A percentile compares a stretch with the other conserved stretches of the same genome.
These are phyloP conservation scores for Bombus breviceps DNA, from an alignment of 1,140 invertebrate genomes.

Conservation along the genomic window DNA sequence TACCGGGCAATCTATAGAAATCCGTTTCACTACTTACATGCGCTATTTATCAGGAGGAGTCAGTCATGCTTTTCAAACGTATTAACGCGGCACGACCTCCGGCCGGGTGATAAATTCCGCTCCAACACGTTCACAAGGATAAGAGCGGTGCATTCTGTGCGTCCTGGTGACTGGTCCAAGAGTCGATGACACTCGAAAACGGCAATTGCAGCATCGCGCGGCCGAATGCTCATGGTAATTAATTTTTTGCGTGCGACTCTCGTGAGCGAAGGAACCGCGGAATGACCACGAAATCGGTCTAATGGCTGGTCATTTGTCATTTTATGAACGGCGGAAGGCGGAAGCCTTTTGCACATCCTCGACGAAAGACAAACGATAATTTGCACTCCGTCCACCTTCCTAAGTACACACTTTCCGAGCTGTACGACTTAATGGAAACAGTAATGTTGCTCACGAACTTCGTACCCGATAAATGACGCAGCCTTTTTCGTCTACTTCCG, in stretches of 20 bases:
- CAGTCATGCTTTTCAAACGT: background rate
- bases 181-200: slow-evolving; percentile 20
- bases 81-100: slow-evolving; percentile 5
- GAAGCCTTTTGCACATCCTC: slow-evolving; percentile 20
- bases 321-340: slow-evolving; percentile 50
- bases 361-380: slow-evolving; percentile 57
- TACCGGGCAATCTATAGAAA: background rate
- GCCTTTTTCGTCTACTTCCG: background rate
- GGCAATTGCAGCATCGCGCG: slow-evolving; percentile 61
- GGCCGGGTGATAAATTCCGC: slow-evolving; percentile 19
- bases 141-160: background rate
- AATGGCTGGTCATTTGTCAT: slow-evolving; percentile 77
- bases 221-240: slow-evolving; percentile 69
- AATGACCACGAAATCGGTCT: slow-evolving; percentile 75
- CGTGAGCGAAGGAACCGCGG: slow-evolving; percentile 59
- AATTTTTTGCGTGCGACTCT: slow-evolving; percentile 74
- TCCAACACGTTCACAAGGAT: background rate
- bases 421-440: slow-evolving; percentile 58
- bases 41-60: background rate
- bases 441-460: slow-evolving; percentile 5
- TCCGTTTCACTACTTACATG: background rate
- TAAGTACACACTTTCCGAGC: slow-evolving; percentile 2
- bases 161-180: background rate
- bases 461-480: slow-evolving; percentile 12
- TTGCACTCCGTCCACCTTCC: slow-evolving; percentile 50